phyloP scores from a whole-genome alignment of 1,140 invertebrate species.

The Caenorhabditis inopinata region DNA sequence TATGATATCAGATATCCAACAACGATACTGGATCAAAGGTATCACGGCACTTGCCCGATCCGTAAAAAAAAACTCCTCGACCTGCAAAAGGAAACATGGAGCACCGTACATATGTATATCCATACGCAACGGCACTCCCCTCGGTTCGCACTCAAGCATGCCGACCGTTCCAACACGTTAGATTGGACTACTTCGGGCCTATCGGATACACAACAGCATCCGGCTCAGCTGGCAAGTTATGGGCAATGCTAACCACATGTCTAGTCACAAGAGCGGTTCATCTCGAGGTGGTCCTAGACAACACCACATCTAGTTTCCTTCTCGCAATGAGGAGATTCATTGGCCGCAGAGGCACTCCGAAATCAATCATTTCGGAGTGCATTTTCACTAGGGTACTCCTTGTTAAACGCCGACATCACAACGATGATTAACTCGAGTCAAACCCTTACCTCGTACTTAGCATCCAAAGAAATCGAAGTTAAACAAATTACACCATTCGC shows the following conservation, averaged over 20 bases:
- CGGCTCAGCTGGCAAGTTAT: not conserved
- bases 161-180: not conserved
- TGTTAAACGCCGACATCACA: not conserved
- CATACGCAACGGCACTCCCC: not conserved
- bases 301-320: not conserved
- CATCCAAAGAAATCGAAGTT: not conserved
- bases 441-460: not conserved
- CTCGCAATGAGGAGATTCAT: not conserved
- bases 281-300: not conserved
- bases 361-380: not conserved
- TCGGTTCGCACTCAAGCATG: not conserved
- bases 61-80: not conserved
- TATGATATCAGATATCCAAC: not conserved
- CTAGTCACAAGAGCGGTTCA: constrained; percentile 3
- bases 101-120: not conserved
- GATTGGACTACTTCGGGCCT: constrained; percentile 30
- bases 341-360: not conserved
- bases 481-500: not conserved
- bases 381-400: not conserved
- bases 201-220: not conserved
- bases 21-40: not conserved
- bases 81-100: not conserved
- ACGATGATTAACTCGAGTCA: not conserved
- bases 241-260: not conserved
- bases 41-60: not conserved